Conservation (phyloP, 2,797 vertebrate species). For the Pristis pectinata region DNA sequence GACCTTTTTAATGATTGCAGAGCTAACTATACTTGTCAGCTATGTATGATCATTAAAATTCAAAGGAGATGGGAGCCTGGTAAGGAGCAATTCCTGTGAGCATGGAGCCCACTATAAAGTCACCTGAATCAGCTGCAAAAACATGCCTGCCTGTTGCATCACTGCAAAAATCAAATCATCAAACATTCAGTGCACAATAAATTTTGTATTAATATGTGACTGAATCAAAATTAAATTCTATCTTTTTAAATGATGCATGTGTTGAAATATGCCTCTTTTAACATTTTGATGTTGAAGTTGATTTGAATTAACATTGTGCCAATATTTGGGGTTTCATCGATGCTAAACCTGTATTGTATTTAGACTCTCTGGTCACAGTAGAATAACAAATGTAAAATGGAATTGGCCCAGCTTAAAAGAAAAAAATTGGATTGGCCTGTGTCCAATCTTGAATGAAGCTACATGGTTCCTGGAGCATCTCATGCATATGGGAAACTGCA, state of each 20-base stretch:
- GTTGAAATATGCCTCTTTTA: background rate
- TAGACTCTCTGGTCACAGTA: background rate
- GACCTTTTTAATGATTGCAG: background rate
- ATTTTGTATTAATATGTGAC: background rate
- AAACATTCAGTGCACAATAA: background rate
- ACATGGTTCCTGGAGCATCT: background rate
- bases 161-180: background rate
- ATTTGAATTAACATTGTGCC: background rate
- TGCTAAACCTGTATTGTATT: background rate
- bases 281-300: background rate
- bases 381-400: background rate
- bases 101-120: background rate
- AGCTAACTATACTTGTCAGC: background rate
- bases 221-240: background rate
- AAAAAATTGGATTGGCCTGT: background rate
- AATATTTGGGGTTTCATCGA: background rate
- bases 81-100: background rate
- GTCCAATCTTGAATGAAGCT: background rate
- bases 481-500: background rate
- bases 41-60: background rate
- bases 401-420: background rate
- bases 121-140: background rate
- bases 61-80: background rate
- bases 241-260: background rate
- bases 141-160: background rate